Percentiles rank a stretch among this genome's conserved stretches.
These are phyloP conservation scores for Drosophila meridiana DNA, from an alignment of 2,888 invertebrate genomes.

Conservation along the genomic window DNA sequence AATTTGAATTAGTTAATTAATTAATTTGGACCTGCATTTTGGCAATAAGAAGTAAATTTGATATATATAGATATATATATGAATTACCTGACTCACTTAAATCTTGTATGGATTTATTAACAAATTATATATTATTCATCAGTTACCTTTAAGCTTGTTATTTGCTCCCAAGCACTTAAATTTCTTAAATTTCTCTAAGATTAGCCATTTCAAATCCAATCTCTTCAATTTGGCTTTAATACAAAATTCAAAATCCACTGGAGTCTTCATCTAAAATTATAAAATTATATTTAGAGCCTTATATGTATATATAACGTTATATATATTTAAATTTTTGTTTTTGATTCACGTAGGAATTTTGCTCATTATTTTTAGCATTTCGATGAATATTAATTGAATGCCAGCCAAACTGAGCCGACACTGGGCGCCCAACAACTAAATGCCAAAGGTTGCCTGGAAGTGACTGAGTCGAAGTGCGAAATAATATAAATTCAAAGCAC, in stretches of 20 bases:
- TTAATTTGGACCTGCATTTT: too few species aligned
- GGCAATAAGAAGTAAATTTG: too few species aligned
- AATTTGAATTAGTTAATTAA: too few species aligned
- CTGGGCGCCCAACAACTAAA: neutral
- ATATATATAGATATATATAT: too few species aligned
- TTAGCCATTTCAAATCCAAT: neutral
- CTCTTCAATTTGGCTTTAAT: neutral
- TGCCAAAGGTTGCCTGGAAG: neutral
- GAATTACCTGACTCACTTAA: too few species aligned
- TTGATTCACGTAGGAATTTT: constrained; percentile 14
- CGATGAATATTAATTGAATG: constrained; percentile 48
- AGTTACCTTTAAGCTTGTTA: neutral
- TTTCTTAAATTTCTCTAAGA: neutral
- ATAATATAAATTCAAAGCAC: constrained; percentile 33
- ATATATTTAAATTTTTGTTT: neutral
- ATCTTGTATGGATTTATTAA: neutral
- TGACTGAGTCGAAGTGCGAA: constrained; percentile 12
- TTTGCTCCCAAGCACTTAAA: neutral
- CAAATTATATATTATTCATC: neutral
- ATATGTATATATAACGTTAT: neutral
- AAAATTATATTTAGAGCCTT: neutral
- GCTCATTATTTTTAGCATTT: constrained; percentile 17
- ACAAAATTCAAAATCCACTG: constrained; percentile 2
- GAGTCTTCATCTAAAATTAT: neutral
- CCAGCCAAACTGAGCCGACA: neutral